Evolutionary conservation across 2,113 vertebrate genomes (phyloP).

Genomic region (Hyperopisus bebe): DNA sequence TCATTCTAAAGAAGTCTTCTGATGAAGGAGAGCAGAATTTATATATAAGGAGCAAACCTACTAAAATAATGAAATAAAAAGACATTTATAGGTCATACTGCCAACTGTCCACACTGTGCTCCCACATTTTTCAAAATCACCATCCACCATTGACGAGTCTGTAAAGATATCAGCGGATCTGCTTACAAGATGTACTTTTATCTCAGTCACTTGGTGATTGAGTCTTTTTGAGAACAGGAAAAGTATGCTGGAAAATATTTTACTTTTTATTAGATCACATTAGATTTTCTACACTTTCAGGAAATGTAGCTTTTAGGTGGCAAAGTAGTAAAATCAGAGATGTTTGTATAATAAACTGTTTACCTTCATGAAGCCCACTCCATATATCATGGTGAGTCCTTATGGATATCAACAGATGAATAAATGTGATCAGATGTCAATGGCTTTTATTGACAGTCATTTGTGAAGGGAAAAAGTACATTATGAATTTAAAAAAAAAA

Average conservation of each 20-base stretch:
- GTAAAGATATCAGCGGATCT: neutral
- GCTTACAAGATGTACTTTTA: neutral
- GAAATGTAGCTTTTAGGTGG: neutral
- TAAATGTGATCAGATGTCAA: neutral
- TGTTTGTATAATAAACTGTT: neutral
- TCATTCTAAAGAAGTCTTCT: too few species aligned
- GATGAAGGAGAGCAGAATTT: too few species aligned
- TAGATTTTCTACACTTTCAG: neutral
- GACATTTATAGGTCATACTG: too few species aligned
- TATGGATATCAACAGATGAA: neutral
- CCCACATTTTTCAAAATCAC: too few species aligned
- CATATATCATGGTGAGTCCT: neutral
- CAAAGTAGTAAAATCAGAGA: neutral
- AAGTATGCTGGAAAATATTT: neutral
- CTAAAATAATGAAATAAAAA: too few species aligned
- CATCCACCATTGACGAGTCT: too few species aligned
- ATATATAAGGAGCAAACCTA: too few species aligned
- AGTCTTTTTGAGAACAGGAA: neutral
- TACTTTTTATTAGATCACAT: neutral
- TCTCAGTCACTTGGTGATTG: neutral
- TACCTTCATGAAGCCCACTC: neutral
- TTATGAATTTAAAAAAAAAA: too few species aligned
- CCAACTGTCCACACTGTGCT: too few species aligned
- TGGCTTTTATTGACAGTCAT: neutral
- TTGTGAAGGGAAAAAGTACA: neutral